Base-by-base conservation (phyloP, 2,113 vertebrate genomes). In the Engystomops pustulosus region DNA sequence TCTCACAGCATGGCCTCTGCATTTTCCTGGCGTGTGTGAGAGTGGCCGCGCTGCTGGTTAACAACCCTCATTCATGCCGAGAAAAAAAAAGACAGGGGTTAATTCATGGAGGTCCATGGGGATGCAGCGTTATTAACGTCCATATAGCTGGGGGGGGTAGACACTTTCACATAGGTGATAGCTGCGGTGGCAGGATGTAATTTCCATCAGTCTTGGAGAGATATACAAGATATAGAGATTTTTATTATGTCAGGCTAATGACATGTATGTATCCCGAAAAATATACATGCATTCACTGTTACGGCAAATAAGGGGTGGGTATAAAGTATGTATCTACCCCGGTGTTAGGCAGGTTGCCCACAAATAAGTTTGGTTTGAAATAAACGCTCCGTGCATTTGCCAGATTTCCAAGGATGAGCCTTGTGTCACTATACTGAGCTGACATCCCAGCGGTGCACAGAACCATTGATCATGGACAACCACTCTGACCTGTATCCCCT, bases 1-100 rank as follows among this genome's bases (percentile, higher is more conserved):
- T 30, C 69, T 75, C 70, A 65, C 71, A 76, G 53, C 69, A 83
- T 74, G 69, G 36, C 60, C 36, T 74, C 70, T 49, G 55, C 55
- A 47, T 47, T 62, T 83, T 58, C 68, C 71, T 17, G 41, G 69
- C 69, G 30, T 45, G 38, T 44, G 12, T 30, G 6, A 23, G 27
- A 11, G 75, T 41, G 20, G 1, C 68, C 60, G 12, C 45, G 6
- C 58, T 47, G 55, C 51, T 41, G 53, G 34, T 79, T 60, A 79
- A 60, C 4, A 45, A 25, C 17, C 36, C 6, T 41, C 51, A 32
- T 79, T 79, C 23, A 67, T 65, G 41, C 27, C 38, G 15, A 44
- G 38, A 79, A 47, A 27, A 62, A 20, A 60, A 27, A 23, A 58
- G 60, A 80, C 58, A 67, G 55, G 20, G 78, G 58, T 47, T 62